A percentile compares a stretch with the other conserved stretches of the same genome.
These are phyloP conservation scores for Podarcis raffonei DNA, from an alignment of 2,113 vertebrate species.

Conservation along the genomic window DNA sequence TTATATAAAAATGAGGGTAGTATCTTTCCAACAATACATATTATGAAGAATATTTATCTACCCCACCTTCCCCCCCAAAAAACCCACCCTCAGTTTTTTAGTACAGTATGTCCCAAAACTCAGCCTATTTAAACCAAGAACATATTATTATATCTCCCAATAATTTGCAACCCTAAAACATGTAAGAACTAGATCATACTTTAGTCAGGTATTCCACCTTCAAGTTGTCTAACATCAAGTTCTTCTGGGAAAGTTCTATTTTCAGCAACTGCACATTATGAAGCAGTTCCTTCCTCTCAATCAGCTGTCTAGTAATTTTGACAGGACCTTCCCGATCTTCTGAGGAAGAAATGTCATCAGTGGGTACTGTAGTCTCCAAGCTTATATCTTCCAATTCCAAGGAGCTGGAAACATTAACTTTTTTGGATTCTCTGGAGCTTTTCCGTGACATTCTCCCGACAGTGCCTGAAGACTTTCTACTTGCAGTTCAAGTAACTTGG, in stretches of 20 bases:
- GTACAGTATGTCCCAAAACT: background rate
- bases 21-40: background rate
- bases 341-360: constrained; percentile 93
- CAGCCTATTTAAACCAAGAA: background rate
- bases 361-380: constrained; percentile 93
- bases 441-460: constrained; percentile 83
- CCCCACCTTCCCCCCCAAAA: background rate
- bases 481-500: constrained; percentile 15
- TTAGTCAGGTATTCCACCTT: constrained; percentile 94
- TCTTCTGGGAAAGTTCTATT: constrained; percentile 95
- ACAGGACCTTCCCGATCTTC: constrained; percentile 86
- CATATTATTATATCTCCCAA: background rate
- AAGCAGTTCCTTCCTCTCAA: constrained; percentile 92
- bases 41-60: background rate
- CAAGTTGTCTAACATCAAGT: constrained; percentile 92
- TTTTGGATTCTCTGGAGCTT: constrained; percentile 73
- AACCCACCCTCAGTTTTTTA: background rate
- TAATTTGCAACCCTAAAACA: background rate
- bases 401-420: constrained; percentile 89
- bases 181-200: constrained; percentile 69
- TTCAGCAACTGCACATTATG: constrained; percentile 90
- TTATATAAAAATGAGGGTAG: background rate
- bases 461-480: background rate
- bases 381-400: constrained; percentile 96
- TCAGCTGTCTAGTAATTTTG: constrained; percentile 90